phyloP scores from a whole-genome alignment of 2,797 vertebrate species.

The Leptatherina wallacei region DNA sequence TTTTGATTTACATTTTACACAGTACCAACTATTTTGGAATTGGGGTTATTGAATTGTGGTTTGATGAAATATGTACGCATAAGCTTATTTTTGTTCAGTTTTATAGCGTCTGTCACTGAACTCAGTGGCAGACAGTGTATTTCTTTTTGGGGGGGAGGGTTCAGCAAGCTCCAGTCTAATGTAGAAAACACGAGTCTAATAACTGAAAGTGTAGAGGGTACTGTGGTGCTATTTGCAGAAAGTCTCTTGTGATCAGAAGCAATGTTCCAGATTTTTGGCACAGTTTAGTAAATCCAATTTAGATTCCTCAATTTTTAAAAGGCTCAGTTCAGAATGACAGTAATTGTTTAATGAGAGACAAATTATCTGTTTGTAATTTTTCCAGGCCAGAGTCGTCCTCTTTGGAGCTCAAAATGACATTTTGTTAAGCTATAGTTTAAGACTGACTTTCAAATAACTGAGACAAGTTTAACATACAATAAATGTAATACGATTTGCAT shows the following conservation, averaged over 20 bases:
- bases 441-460: too few species aligned
- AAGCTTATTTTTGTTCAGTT: too few species aligned
- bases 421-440: too few species aligned
- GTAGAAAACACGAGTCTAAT: background rate
- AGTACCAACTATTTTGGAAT: too few species aligned
- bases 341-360: background rate
- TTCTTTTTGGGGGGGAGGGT: too few species aligned
- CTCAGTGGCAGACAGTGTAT: too few species aligned
- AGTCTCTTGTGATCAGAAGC: slow-evolving; percentile 57
- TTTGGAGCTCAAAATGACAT: slow-evolving; percentile 15
- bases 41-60: too few species aligned
- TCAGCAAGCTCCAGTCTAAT: too few species aligned
- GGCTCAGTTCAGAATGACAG: too few species aligned
- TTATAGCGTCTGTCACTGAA: too few species aligned
- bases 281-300: slow-evolving; percentile 63
- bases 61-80: too few species aligned
- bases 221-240: slow-evolving; percentile 58
- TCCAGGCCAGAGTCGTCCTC: slow-evolving; percentile 9
- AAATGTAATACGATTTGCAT: background rate
- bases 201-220: slow-evolving; percentile 36
- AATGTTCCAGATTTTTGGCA: slow-evolving; percentile 69
- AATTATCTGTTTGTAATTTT: slow-evolving; percentile 22
- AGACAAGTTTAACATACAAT: background rate
- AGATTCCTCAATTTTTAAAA: slow-evolving; percentile 28
- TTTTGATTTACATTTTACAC: too few species aligned